Base-by-base conservation (phyloP, 2,113 vertebrate genomes). In the Pyxicephalus adspersus region DNA sequence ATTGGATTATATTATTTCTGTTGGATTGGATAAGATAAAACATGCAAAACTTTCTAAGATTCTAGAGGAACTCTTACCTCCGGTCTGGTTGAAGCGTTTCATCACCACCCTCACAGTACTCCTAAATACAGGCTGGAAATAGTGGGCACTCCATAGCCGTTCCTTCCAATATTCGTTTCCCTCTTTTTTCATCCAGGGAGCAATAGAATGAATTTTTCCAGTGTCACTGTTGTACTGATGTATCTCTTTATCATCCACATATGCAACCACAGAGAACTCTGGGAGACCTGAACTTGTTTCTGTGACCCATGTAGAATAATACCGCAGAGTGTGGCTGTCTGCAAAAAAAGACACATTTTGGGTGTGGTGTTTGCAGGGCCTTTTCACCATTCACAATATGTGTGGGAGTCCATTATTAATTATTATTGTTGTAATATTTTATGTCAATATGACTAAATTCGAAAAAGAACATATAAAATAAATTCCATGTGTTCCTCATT, bases 61-160 rank as follows among this genome's bases (percentile, higher is more conserved):
- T 50, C 5, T 50, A 50, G 45, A 7, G 45, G 18, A 1, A 16
- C 28, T 66, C 64, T 66, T 29, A 66, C 64, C 64, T 66, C 20
- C n/a, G 3, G 60, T 89, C 83, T 0, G 70, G 71, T 85, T 86
- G 85, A 88, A 80, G 1, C 90, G 80, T 0, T 55, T 2, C 60
- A 76, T 87, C 78, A 91, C 64, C 25, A 91, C 92, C 11, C 70
- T 60, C 22, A 93, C 83, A 83, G 89, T 92, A 67, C 89, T 84
- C 13, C 86, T 87, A 84, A 92, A 92, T 89, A 90, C 89, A 78
- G 87, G 87, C 87, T 91, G 84, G 38, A 88, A 86, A 84, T 83
- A 91, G 66, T 45, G 70, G 19, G 89, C 85, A 58, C 89, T 87
- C 82, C 84, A 38, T 0, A 89, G 92, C 22, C 90, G 89, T 38